These are phyloP conservation scores for Seriola rivoliana DNA, from an alignment of 2,113 vertebrate species.

Conservation along the genomic window DNA sequence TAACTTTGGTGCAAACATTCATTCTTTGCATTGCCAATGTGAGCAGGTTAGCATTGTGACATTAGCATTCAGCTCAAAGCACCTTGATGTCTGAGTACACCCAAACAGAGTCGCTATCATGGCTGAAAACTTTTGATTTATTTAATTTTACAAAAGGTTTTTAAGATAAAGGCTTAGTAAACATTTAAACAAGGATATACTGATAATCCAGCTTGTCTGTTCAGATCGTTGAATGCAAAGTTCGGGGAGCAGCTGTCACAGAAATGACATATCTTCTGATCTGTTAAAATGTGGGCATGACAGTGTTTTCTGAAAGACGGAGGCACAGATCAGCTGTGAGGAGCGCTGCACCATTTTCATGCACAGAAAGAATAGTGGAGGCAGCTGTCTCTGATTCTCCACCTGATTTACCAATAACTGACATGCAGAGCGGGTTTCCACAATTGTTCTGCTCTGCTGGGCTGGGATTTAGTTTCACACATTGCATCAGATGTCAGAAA, in stretches of 20 bases:
- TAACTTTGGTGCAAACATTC: neutral
- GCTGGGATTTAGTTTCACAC: conserved; percentile 55
- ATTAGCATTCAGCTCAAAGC: neutral
- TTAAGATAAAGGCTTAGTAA: too few relatives aligned
- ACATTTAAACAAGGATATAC: neutral
- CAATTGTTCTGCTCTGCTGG: conserved; percentile 62
- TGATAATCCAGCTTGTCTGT: neutral
- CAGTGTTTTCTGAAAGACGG: conserved; percentile 7
- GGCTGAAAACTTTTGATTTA: neutral
- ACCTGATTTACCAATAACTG: conserved; percentile 70
- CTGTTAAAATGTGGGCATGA: neutral
- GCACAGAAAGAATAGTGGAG: conserved; percentile 37
- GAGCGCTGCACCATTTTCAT: conserved; percentile 35
- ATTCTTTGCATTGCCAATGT: neutral
- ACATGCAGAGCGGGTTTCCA: conserved; percentile 57
- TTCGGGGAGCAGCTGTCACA: neutral
- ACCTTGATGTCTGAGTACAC: too few relatives aligned
- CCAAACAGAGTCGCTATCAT: neutral
- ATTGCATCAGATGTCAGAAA: conserved; percentile 63
- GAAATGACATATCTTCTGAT: neutral
- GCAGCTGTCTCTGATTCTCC: conserved; percentile 68
- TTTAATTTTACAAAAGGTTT: too few relatives aligned
- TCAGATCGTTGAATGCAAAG: neutral
- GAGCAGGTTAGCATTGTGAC: neutral
- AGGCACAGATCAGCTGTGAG: conserved; percentile 28